A percentile compares a stretch with the other conserved stretches of the same genome.
Evolutionary conservation across 1,140 invertebrate species (phyloP).

Genomic region (Zaprionus nigranus): DNA sequence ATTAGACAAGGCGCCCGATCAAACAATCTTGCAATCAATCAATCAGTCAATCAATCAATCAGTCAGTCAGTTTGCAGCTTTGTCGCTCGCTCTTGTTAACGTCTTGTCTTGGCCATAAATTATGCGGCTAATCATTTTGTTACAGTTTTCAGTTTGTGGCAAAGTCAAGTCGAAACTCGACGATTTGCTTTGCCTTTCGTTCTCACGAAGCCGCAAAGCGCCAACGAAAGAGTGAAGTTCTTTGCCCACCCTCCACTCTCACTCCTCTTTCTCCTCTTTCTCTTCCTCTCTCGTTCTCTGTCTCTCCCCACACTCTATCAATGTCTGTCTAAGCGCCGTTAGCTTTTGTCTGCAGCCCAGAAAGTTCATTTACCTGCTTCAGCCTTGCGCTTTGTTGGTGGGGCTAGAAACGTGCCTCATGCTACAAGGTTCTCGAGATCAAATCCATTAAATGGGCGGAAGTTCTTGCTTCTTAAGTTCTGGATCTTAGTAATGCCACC

Average conservation of each 20-base stretch:
- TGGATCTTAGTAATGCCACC: not conserved
- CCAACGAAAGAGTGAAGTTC: slow-evolving; percentile 19
- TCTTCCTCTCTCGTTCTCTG: slow-evolving; percentile 3
- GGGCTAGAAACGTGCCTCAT: slow-evolving; percentile 59
- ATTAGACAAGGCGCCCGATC: slow-evolving; percentile 42
- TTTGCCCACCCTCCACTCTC: not conserved
- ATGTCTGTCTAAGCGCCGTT: slow-evolving; percentile 59
- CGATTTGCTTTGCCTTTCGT: slow-evolving; percentile 39
- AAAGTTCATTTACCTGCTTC: slow-evolving; percentile 72
- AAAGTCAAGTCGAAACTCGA: not conserved
- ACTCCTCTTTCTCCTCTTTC: not conserved
- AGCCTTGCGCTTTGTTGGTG: slow-evolving; percentile 4
- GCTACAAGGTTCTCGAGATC: slow-evolving; percentile 41
- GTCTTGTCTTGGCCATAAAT: slow-evolving; percentile 69
- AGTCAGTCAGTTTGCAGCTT: slow-evolving; percentile 8
- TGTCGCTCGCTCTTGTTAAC: slow-evolving; percentile 53
- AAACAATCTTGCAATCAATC: slow-evolving; percentile 40
- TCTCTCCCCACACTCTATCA: slow-evolving; percentile 16
- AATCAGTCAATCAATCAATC: slow-evolving; percentile 18
- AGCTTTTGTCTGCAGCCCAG: slow-evolving; percentile 58
- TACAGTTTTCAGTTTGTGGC: slow-evolving; percentile 63
- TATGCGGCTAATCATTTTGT: slow-evolving; percentile 77
- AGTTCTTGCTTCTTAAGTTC: slow-evolving; percentile 15
- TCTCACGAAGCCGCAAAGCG: slow-evolving; percentile 60
- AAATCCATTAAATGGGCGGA: slow-evolving; percentile 49